phyloP scores from a whole-genome alignment of 2,888 invertebrate species.

The Phyllotreta cruciferae region DNA sequence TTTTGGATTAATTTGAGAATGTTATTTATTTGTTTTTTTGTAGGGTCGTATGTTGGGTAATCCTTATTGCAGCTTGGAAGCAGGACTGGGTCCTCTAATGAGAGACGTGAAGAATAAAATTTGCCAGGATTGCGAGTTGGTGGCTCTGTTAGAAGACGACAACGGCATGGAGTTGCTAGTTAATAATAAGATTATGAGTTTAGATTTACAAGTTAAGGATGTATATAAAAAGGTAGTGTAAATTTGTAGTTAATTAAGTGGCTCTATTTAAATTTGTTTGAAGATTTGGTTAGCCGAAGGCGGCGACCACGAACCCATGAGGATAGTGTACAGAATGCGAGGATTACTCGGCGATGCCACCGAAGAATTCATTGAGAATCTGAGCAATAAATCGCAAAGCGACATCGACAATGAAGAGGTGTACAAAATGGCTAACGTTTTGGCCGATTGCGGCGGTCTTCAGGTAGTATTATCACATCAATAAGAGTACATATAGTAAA shows the following conservation, averaged over 20 bases:
- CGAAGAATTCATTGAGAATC: slow-evolving; percentile 96
- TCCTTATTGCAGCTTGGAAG: slow-evolving; percentile 93
- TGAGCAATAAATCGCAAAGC: slow-evolving; percentile 85
- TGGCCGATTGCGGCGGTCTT: slow-evolving; percentile 80
- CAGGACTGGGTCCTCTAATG: slow-evolving; percentile 96
- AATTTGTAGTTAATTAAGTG: slow-evolving; percentile 9
- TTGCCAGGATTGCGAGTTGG: slow-evolving; percentile 96
- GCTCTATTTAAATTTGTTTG: slow-evolving; percentile 14
- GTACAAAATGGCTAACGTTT: slow-evolving; percentile 87
- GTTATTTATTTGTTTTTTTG: neutral
- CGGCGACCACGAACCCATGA: slow-evolving; percentile 94
- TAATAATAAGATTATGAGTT: slow-evolving; percentile 96
- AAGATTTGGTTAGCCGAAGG: slow-evolving; percentile 90
- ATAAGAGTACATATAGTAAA: slow-evolving; percentile 1
- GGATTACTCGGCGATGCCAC: slow-evolving; percentile 98
- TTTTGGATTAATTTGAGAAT: neutral
- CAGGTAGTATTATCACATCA: slow-evolving; percentile 61
- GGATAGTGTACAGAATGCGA: slow-evolving; percentile 96
- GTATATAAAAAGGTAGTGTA: slow-evolving; percentile 77
- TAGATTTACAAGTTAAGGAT: slow-evolving; percentile 95
- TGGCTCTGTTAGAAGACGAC: slow-evolving; percentile 97
- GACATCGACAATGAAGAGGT: slow-evolving; percentile 93
- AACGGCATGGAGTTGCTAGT: slow-evolving; percentile 98
- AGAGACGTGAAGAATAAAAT: slow-evolving; percentile 99
- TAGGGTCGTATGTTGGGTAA: slow-evolving; percentile 93